A percentile compares a stretch with the other conserved stretches of the same genome.
Conservation (phyloP, 2,888 invertebrate species). For the Disparrhopalites patrizii region DNA sequence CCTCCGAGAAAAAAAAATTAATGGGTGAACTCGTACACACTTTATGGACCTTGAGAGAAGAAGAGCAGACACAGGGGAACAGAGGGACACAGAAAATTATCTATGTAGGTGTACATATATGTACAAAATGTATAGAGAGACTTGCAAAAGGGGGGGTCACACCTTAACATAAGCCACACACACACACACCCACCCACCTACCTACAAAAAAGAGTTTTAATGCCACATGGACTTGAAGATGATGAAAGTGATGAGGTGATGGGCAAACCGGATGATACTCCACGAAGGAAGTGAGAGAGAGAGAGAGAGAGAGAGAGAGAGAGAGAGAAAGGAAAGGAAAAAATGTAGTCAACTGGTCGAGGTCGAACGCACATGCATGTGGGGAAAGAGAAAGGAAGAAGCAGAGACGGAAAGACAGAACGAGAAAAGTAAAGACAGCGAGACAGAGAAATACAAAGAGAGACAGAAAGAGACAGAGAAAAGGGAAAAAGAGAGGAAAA, state of each 20-base stretch:
- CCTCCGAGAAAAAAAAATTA: background rate
- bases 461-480: background rate
- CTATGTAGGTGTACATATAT: background rate
- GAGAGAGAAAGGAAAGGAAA: too few species aligned
- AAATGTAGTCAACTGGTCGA: conserved; percentile 43
- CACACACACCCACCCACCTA: too few species aligned
- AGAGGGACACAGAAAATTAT: background rate
- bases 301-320: too few species aligned
- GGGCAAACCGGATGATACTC: conserved; percentile 43
- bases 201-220: too few species aligned
- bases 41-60: too few species aligned
- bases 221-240: too few species aligned
- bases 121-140: too few species aligned
- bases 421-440: background rate
- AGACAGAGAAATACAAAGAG: background rate
- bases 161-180: too few species aligned
- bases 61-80: background rate
- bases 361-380: conserved; percentile 41
- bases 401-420: background rate
- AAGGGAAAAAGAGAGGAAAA: too few species aligned
- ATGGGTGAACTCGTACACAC: too few species aligned
- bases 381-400: background rate
- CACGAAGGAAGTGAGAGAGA: conserved; percentile 39
- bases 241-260: conserved; percentile 21
- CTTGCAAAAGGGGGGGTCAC: too few species aligned